A percentile compares a stretch with the other conserved stretches of the same genome.
Conservation (phyloP, 2,888 invertebrate genomes). For the Hyalella azteca region DNA sequence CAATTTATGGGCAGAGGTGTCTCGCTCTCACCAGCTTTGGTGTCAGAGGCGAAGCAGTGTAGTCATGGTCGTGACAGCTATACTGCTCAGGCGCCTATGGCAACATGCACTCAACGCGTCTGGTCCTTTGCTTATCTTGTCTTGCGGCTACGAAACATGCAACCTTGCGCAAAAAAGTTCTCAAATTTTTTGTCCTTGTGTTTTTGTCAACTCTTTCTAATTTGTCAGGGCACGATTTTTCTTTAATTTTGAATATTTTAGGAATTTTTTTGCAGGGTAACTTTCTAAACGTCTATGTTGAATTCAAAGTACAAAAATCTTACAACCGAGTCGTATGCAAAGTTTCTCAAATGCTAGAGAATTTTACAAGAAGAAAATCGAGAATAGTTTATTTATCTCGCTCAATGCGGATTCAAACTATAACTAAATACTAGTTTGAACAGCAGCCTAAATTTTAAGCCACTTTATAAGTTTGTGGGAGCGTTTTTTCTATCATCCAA, state of each 20-base stretch:
- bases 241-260: not conserved
- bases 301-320: too few relatives aligned
- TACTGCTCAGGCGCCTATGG: slow-evolving; percentile 6
- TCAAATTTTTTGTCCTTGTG: not conserved
- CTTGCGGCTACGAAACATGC: not conserved
- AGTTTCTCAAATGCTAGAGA: too few relatives aligned
- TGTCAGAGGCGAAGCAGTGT: slow-evolving; percentile 15
- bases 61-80: slow-evolving; percentile 23
- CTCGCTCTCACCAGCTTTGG: not conserved
- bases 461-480: too few relatives aligned
- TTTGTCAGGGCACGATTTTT: not conserved
- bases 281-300: too few relatives aligned
- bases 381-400: too few relatives aligned
- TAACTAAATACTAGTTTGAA: too few relatives aligned
- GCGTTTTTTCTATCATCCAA: too few relatives aligned
- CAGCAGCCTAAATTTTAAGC: too few relatives aligned
- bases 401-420: too few relatives aligned
- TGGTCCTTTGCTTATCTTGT: not conserved
- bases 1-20: slow-evolving; percentile 22
- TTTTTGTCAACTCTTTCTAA: not conserved
- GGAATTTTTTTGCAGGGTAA: too few relatives aligned
- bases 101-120: not conserved
- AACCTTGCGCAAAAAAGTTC: not conserved
- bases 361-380: too few relatives aligned
- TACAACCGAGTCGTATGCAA: too few relatives aligned